Conservation (phyloP, 2,888 invertebrate genomes). For the Euspilapteryx auroguttella region DNA sequence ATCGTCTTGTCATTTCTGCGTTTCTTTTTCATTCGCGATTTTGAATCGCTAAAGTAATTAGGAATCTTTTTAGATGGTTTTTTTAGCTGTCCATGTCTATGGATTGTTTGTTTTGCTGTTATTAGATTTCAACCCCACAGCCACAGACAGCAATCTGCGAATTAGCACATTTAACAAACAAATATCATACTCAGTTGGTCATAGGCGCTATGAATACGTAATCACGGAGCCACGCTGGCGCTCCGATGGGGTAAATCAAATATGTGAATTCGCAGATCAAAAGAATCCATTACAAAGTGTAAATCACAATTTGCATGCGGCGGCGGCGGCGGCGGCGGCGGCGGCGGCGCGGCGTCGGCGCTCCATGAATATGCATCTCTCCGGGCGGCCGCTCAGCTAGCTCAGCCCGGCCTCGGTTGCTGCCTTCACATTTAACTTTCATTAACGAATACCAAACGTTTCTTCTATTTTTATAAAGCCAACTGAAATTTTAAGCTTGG, state of each 20-base stretch:
- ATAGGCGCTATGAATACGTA: conserved; percentile 54
- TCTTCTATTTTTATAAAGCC: conserved; percentile 12
- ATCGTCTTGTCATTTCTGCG: conserved; percentile 61
- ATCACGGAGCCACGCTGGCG: conserved; percentile 35
- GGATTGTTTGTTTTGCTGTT: too few relatives aligned
- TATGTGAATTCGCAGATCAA: conserved; percentile 60
- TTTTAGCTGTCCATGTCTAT: conserved; percentile 23
- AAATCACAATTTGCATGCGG: conserved; percentile 60
- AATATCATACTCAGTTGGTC: conserved; percentile 15
- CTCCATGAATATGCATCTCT: conserved; percentile 55
- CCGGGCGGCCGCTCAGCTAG: conserved; percentile 42
- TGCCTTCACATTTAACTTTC: conserved; percentile 17
- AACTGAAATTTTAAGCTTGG: too few relatives aligned
- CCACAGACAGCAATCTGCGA: too few relatives aligned
- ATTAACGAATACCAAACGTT: neutral
- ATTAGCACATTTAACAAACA: conserved; percentile 6
- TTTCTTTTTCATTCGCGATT: conserved; percentile 37
- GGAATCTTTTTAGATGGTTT: conserved; percentile 45
- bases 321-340: conserved; percentile 42
- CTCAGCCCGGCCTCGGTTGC: too few relatives aligned
- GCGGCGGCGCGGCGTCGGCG: conserved; percentile 33
- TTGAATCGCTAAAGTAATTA: conserved; percentile 57
- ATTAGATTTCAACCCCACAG: too few relatives aligned
- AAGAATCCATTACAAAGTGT: conserved; percentile 62
- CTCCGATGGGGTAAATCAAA: conserved; percentile 59